Percentiles rank a stretch among this genome's conserved stretches.
phyloP scores from a whole-genome alignment of 2,113 vertebrate species.

The Vombatus ursinus region DNA sequence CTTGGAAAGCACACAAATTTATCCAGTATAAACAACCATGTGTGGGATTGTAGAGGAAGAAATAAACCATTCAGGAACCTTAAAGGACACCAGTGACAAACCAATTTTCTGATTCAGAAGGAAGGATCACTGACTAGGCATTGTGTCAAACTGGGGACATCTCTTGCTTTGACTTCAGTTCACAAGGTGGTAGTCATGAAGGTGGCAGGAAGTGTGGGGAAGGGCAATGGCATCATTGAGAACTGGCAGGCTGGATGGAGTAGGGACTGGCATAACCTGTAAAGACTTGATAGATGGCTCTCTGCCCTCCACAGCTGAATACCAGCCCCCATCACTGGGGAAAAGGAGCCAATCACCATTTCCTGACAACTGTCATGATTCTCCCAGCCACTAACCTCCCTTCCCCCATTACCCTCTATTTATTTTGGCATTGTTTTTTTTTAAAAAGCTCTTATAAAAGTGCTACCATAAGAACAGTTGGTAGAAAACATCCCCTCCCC shows the following conservation, averaged over 20 bases:
- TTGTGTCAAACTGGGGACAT: background rate
- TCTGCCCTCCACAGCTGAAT: background rate
- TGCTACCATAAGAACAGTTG: background rate
- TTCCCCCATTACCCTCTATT: background rate
- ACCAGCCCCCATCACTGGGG: background rate
- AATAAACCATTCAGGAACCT: background rate
- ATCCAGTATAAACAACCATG: background rate
- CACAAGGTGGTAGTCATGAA: background rate
- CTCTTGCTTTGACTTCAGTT: background rate
- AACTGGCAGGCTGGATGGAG: background rate
- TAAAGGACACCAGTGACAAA: background rate
- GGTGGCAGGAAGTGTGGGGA: constrained; percentile 1
- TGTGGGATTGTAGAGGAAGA: constrained; percentile 1
- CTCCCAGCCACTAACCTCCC: background rate
- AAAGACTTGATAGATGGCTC: background rate
- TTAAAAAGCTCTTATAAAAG: background rate
- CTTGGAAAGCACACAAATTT: background rate
- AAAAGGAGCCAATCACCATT: background rate
- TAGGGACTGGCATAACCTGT: background rate
- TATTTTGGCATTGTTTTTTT: background rate
- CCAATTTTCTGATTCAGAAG: background rate
- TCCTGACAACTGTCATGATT: background rate
- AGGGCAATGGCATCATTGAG: background rate
- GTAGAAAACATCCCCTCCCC: background rate
- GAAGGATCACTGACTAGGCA: background rate